These are phyloP conservation scores for Gobio gobio DNA, from an alignment of 2,113 vertebrate genomes.

Conservation along the genomic window DNA sequence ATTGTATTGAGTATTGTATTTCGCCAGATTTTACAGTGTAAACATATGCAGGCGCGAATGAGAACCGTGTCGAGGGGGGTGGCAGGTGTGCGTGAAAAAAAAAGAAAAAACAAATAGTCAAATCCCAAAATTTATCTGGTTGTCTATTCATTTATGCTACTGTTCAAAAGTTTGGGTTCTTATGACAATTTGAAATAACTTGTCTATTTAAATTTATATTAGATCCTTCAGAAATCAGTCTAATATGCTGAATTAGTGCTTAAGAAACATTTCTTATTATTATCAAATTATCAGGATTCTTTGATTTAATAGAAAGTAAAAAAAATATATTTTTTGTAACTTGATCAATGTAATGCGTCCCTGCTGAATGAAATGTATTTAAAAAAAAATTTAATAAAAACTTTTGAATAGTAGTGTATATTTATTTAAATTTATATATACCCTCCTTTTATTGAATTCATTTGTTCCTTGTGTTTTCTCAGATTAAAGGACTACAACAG, in stretches of 20 bases:
- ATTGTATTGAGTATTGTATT: too few relatives aligned
- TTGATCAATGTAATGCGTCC: background rate
- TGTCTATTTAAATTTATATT: background rate
- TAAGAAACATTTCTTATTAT: background rate
- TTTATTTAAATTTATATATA: background rate
- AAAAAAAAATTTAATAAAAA: background rate
- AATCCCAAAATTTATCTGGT: too few relatives aligned
- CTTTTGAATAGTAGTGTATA: background rate
- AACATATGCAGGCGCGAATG: too few relatives aligned
- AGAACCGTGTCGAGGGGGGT: too few relatives aligned
- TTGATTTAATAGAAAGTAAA: background rate
- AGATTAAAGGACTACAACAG: conserved; percentile 91
- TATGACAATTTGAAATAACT: background rate
- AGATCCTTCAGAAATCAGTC: background rate
- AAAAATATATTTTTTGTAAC: too few relatives aligned
- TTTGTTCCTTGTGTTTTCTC: conserved; percentile 14
- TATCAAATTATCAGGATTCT: background rate
- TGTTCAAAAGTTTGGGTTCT: background rate
- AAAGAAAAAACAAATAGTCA: too few relatives aligned
- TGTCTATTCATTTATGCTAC: background rate
- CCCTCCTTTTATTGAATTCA: background rate
- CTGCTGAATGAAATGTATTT: too few relatives aligned
- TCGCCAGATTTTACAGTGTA: too few relatives aligned
- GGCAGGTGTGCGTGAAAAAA: too few relatives aligned
- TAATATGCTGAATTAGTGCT: background rate